Evolutionary conservation across 1,140 invertebrate genomes (phyloP).

Genomic region (Papilio machaon): DNA sequence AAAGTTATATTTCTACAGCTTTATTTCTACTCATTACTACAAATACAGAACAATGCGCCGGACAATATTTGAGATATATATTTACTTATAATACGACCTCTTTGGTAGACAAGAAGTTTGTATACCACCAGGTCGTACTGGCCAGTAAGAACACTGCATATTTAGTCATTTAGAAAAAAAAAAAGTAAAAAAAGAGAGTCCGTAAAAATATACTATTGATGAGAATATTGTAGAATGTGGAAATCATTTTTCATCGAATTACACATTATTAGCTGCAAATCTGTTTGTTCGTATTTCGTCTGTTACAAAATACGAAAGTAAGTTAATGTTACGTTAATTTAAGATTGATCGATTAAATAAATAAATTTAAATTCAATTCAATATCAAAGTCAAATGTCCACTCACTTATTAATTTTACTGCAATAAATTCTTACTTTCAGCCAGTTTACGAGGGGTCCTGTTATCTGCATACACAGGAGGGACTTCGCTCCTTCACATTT

Average conservation of each 20-base stretch:
- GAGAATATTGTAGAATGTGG: too few species aligned
- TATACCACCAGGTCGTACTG: too few species aligned
- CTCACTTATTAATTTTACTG: neutral
- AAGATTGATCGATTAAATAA: too few species aligned
- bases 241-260: too few species aligned
- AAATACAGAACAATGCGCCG: neutral
- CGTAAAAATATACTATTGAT: too few species aligned
- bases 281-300: too few species aligned
- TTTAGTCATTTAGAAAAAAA: too few species aligned
- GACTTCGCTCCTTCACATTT: constrained; percentile 11
- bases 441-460: neutral
- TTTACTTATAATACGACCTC: neutral
- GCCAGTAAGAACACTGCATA: too few species aligned
- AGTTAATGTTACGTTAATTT: too few species aligned
- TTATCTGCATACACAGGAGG: constrained; percentile 29
- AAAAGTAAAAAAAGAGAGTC: too few species aligned
- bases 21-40: constrained; percentile 13
- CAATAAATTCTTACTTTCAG: neutral
- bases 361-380: neutral
- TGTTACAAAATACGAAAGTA: too few species aligned
- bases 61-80: neutral
- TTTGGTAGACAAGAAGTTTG: neutral
- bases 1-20: neutral
- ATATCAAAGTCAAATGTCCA: neutral
- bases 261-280: too few species aligned